Base-by-base conservation (phyloP, 2,113 vertebrate genomes). In the Macquaria australasica region DNA sequence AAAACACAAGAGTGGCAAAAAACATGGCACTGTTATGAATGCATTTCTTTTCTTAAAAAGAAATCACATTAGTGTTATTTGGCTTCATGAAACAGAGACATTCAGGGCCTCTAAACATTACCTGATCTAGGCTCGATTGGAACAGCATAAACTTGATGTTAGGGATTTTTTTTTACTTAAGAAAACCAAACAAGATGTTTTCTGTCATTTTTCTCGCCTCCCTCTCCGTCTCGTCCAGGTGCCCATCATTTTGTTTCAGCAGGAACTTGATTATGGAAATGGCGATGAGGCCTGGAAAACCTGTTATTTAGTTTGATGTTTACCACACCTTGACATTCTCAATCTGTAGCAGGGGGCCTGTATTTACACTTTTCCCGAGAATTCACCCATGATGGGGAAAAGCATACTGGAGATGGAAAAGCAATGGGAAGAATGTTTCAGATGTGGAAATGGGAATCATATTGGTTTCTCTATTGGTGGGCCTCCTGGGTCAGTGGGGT, bases 291-390 rank as follows among this genome's bases (percentile, higher is more conserved):
- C 93, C 84, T 90, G 85, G 94, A 95, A 96, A 89, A 77, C 79
- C 81, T 95, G 95, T 88, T 96, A 0, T 96, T 96, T 96, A 94
- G 94, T 95, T 88, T 39, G 88, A 95, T 94, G 96, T 96, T 97
- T 96, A 94, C 92, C 88, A 92, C 94, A 94, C 85, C 95, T 96
- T 96, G 82, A 89, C 85, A 82, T 87, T 79, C 76, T 87, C 74
- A 77, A 67, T 89, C 86, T 84, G 73, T 78, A 77, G 95, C 96
- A 93, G 93, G 93, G 80, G 95, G 94, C 92, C 90, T 94, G 94
- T 84, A 89, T 96, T 96, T 94, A 91, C 76, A 85, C 86, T 60
- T 93, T 94, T 94, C 81, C 93, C 88, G 92, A 91, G 91, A 94
- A 96, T 93, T 83, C 91, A 92, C 91, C 95, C 86, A 88, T 94